These are phyloP conservation scores for Dallia pectoralis DNA, from an alignment of 2,797 vertebrate species.

Conservation along the genomic window DNA sequence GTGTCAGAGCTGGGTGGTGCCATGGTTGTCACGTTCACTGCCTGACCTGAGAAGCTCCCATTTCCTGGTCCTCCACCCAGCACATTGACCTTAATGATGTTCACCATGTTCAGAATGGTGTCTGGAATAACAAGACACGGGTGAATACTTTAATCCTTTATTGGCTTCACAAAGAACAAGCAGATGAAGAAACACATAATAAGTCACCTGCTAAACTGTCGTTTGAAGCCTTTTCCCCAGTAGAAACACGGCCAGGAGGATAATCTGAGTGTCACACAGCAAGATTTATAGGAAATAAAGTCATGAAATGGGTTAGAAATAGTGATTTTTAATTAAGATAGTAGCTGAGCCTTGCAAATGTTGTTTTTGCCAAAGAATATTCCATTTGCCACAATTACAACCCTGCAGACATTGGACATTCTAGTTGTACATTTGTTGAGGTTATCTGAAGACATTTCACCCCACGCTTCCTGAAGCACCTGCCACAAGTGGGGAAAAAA, in stretches of 20 bases:
- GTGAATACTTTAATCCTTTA: not conserved
- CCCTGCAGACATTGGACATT: too few relatives aligned
- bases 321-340: too few relatives aligned
- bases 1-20: slow-evolving; percentile 26
- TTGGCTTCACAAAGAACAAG: not conserved
- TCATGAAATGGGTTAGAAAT: too few relatives aligned
- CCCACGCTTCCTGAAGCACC: too few relatives aligned
- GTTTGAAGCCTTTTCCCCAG: slow-evolving; percentile 86
- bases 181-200: not conserved
- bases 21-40: slow-evolving; percentile 53
- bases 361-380: too few relatives aligned
- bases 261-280: slow-evolving; percentile 76
- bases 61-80: slow-evolving; percentile 82
- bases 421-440: too few relatives aligned
- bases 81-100: slow-evolving; percentile 94
- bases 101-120: slow-evolving; percentile 96
- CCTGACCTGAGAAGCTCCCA: slow-evolving; percentile 67
- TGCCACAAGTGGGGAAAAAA: too few relatives aligned
- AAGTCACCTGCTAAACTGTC: slow-evolving; percentile 91
- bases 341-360: too few relatives aligned
- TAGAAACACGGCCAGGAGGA: slow-evolving; percentile 78
- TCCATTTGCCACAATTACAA: too few relatives aligned
- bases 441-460: too few relatives aligned
- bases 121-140: slow-evolving; percentile 70
- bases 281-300: too few relatives aligned